Evolutionary conservation across 2,888 invertebrate genomes (phyloP).

Genomic region (Sarcophaga subvicina): DNA sequence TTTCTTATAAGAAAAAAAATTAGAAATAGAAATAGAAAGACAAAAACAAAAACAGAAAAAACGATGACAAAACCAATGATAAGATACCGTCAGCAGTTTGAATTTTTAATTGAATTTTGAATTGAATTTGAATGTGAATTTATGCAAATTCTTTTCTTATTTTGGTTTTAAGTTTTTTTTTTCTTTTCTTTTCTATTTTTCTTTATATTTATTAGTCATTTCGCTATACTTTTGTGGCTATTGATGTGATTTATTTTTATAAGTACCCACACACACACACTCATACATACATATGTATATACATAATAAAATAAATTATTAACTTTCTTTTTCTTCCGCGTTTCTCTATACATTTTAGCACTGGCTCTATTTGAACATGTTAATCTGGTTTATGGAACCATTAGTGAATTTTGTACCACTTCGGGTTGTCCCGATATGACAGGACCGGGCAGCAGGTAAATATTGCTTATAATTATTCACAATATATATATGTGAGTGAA

Average conservation of each 20-base stretch:
- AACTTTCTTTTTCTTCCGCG: slow-evolving; percentile 38
- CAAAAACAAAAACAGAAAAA: slow-evolving; percentile 5
- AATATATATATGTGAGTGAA: background rate
- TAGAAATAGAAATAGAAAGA: slow-evolving; percentile 5
- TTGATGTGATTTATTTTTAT: slow-evolving; percentile 37
- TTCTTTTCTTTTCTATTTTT: background rate
- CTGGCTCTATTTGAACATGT: slow-evolving; percentile 99
- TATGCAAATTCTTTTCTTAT: slow-evolving; percentile 72
- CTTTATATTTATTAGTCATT: slow-evolving; percentile 37
- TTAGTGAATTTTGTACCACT: slow-evolving; percentile 99
- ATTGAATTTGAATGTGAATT: slow-evolving; percentile 52
- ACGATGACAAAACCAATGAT: background rate
- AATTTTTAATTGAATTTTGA: slow-evolving; percentile 29
- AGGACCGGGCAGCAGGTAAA: slow-evolving; percentile 95
- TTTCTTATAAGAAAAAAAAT: slow-evolving; percentile 30
- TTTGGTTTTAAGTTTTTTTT: background rate
- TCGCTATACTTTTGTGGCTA: slow-evolving; percentile 16
- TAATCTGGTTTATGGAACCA: slow-evolving; percentile 98
- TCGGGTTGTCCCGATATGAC: slow-evolving; percentile 98
- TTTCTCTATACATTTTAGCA: slow-evolving; percentile 83
- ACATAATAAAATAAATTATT: slow-evolving; percentile 10
- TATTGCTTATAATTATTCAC: background rate
- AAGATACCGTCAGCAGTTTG: no score
- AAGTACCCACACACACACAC: background rate
- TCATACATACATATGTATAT: background rate